Evolutionary conservation across 2,888 invertebrate genomes (phyloP).

Genomic region (Hoplodrina ambigua): DNA sequence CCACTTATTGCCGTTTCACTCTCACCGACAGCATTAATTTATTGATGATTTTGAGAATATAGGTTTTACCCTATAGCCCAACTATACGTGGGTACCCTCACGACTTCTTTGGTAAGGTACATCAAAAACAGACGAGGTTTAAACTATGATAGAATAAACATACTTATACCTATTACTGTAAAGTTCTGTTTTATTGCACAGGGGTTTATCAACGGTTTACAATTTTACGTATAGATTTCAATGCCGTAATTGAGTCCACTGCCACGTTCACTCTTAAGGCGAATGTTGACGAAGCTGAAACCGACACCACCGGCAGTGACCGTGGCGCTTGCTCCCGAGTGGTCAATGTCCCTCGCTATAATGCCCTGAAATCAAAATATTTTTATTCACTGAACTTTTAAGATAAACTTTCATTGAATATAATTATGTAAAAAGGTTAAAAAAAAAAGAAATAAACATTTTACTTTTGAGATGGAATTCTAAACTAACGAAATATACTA

Average conservation of each 20-base stretch:
- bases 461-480: not conserved
- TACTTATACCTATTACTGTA: not conserved
- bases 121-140: not conserved
- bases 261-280: constrained; percentile 80
- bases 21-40: not conserved
- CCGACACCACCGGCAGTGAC: constrained; percentile 83
- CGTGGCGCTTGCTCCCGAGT: constrained; percentile 67
- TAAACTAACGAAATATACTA: not conserved
- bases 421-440: too few species aligned
- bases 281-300: constrained; percentile 75
- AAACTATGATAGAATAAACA: not conserved
- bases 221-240: constrained; percentile 76
- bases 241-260: constrained; percentile 75
- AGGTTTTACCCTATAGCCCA: not conserved
- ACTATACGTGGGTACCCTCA: not conserved
- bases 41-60: not conserved
- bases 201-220: not conserved
- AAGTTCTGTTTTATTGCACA: constrained; percentile 21
- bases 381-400: too few species aligned
- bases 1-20: not conserved
- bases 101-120: not conserved
- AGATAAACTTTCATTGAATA: too few species aligned
- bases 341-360: constrained; percentile 76
- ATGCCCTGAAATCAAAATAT: constrained; percentile 74
- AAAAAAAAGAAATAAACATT: too few species aligned